Percentiles rank a stretch among this genome's conserved stretches.
Conservation (phyloP, 2,797 vertebrate species). For the Paedocypris micromegethes region DNA sequence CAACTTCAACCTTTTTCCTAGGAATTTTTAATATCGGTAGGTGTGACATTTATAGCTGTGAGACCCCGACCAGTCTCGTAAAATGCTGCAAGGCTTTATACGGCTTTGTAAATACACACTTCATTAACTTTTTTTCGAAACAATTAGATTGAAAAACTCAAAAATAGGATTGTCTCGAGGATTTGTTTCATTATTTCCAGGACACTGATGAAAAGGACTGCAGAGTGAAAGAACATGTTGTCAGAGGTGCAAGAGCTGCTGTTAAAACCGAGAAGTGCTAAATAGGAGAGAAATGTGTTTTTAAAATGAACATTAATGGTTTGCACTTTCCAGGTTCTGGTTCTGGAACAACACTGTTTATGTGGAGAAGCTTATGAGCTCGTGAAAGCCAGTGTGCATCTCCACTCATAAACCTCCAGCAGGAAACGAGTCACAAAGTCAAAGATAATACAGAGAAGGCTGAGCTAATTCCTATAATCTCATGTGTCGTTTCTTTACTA, state of each 20-base stretch:
- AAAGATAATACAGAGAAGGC: not conserved
- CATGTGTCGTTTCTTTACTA: not conserved
- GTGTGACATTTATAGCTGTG: slow-evolving; percentile 63
- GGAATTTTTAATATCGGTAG: slow-evolving; percentile 67
- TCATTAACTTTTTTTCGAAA: slow-evolving; percentile 53
- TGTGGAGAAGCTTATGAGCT: slow-evolving; percentile 47
- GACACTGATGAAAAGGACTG: slow-evolving; percentile 47
- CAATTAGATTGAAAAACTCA: slow-evolving; percentile 40
- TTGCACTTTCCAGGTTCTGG: slow-evolving; percentile 32
- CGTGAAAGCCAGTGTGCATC: slow-evolving; percentile 54
- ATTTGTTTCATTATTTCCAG: slow-evolving; percentile 55
- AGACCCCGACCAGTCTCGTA: slow-evolving; percentile 55
- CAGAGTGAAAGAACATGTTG: slow-evolving; percentile 52
- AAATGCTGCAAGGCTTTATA: slow-evolving; percentile 54
- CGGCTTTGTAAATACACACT: slow-evolving; percentile 58
- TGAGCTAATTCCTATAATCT: not conserved
- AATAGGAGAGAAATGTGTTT: slow-evolving; percentile 22
- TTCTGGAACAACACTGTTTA: slow-evolving; percentile 51
- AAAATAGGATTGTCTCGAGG: slow-evolving; percentile 54
- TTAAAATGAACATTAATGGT: slow-evolving; percentile 27
- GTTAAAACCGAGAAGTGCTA: slow-evolving; percentile 1
- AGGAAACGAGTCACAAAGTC: slow-evolving; percentile 34
- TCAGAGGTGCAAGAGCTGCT: slow-evolving; percentile 52
- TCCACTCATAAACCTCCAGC: not conserved
- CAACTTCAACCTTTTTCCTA: slow-evolving; percentile 45